A percentile compares a stretch with the other conserved stretches of the same genome.
phyloP scores from a whole-genome alignment of 2,797 vertebrate species.

The Arrhamphus sclerolepis region DNA sequence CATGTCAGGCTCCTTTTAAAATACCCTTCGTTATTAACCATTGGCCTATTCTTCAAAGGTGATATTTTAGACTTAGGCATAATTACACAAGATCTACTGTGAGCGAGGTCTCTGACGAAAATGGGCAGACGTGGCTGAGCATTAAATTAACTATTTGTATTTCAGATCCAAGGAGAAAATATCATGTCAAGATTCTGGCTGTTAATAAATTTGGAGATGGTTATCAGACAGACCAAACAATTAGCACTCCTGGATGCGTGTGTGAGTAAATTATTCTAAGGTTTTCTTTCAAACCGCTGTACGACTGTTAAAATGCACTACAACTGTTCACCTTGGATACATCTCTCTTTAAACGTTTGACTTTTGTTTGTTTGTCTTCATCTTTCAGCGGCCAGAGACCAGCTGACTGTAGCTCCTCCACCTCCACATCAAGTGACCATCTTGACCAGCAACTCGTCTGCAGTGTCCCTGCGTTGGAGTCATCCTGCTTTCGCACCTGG shows the following conservation, averaged over 20 bases:
- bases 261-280: conserved; percentile 83
- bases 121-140: conserved; percentile 9
- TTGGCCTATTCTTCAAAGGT: conserved; percentile 17
- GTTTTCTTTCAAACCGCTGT: background rate
- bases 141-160: conserved; percentile 12
- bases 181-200: conserved; percentile 92
- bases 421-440: conserved; percentile 91
- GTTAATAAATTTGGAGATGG: conserved; percentile 90
- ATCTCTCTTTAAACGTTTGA: conserved; percentile 20
- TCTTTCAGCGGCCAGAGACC: conserved; percentile 88
- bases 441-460: conserved; percentile 86
- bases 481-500: conserved; percentile 88
- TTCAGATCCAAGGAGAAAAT: conserved; percentile 94
- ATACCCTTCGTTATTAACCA: conserved; percentile 18
- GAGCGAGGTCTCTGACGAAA: background rate
- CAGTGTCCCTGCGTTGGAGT: conserved; percentile 90
- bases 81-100: background rate
- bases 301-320: background rate
- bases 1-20: conserved; percentile 16
- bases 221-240: conserved; percentile 93
- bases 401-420: conserved; percentile 86
- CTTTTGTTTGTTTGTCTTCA: conserved; percentile 16
- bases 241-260: conserved; percentile 93
- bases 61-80: conserved; percentile 4
- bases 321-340: background rate